These are phyloP conservation scores for Zosterops borbonicus DNA, from an alignment of 2,113 vertebrate genomes.

Conservation along the genomic window DNA sequence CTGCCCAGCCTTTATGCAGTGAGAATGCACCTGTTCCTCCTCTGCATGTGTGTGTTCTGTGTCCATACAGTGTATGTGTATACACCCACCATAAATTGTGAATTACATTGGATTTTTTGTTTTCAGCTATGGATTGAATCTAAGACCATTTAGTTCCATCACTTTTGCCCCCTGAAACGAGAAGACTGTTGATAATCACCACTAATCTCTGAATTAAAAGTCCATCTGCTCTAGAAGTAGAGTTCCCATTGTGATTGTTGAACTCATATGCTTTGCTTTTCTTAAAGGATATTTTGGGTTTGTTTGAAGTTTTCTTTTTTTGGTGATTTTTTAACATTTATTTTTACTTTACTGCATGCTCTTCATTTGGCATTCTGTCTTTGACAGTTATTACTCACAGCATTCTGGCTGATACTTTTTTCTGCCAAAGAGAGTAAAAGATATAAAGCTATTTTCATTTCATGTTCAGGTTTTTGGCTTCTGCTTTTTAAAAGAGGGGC, in stretches of 20 bases:
- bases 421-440: conserved; percentile 10
- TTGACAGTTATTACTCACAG: conserved; percentile 61
- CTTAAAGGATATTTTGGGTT: not conserved
- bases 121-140: not conserved
- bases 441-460: conserved; percentile 3
- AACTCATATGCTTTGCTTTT: conserved; percentile 11
- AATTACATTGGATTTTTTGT: not conserved
- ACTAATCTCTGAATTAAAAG: not conserved
- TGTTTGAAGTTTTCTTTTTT: not conserved
- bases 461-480: conserved; percentile 2
- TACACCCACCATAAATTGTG: not conserved
- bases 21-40: conserved; percentile 57
- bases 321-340: not conserved
- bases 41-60: conserved; percentile 59
- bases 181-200: not conserved
- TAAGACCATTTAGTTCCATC: not conserved
- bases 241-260: not conserved
- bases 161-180: not conserved
- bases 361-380: conserved; percentile 10
- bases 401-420: conserved; percentile 9
- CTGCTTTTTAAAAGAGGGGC: not conserved
- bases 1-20: conserved; percentile 48
- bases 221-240: not conserved
- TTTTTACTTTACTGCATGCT: conserved; percentile 5
- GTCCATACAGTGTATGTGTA: not conserved